phyloP scores from a whole-genome alignment of 2,888 invertebrate species.

The Drosophila limbata region DNA sequence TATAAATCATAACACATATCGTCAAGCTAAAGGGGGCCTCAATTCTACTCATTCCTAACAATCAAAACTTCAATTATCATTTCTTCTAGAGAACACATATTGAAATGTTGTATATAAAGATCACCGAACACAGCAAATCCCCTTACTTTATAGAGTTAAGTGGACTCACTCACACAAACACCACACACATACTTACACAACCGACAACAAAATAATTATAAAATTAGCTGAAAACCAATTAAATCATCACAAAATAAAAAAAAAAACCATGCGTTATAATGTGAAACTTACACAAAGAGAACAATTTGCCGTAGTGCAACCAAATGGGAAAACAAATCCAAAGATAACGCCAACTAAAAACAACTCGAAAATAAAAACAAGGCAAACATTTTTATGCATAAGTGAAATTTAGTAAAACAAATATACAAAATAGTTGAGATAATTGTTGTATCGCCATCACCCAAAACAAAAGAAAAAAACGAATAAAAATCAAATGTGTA shows the following conservation, averaged over 20 bases:
- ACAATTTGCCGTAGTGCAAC: slow-evolving; percentile 55
- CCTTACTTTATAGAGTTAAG: slow-evolving; percentile 79
- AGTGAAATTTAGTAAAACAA: slow-evolving; percentile 69
- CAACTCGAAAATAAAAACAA: slow-evolving; percentile 37
- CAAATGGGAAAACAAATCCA: slow-evolving; percentile 37
- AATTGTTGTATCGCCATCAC: slow-evolving; percentile 76
- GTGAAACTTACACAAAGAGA: slow-evolving; percentile 22
- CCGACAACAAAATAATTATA: slow-evolving; percentile 30
- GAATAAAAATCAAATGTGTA: slow-evolving; percentile 63
- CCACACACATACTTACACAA: slow-evolving; percentile 7
- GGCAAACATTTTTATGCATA: slow-evolving; percentile 52
- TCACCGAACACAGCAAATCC: slow-evolving; percentile 62
- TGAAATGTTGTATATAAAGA: slow-evolving; percentile 59
- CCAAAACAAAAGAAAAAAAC: slow-evolving; percentile 33
- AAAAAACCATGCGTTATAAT: slow-evolving; percentile 45
- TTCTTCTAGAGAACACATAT: slow-evolving; percentile 44
- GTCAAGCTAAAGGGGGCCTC: slow-evolving; percentile 47
- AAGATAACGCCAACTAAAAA: slow-evolving; percentile 51
- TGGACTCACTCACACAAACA: slow-evolving; percentile 41
- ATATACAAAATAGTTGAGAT: slow-evolving; percentile 80
- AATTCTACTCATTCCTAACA: slow-evolving; percentile 52
- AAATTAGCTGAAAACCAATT: slow-evolving; percentile 28
- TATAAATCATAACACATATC: slow-evolving; percentile 77
- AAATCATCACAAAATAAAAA: slow-evolving; percentile 21
- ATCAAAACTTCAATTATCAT: slow-evolving; percentile 41